phyloP scores from a whole-genome alignment of 2,113 vertebrate species.

The Helogale parvula region DNA sequence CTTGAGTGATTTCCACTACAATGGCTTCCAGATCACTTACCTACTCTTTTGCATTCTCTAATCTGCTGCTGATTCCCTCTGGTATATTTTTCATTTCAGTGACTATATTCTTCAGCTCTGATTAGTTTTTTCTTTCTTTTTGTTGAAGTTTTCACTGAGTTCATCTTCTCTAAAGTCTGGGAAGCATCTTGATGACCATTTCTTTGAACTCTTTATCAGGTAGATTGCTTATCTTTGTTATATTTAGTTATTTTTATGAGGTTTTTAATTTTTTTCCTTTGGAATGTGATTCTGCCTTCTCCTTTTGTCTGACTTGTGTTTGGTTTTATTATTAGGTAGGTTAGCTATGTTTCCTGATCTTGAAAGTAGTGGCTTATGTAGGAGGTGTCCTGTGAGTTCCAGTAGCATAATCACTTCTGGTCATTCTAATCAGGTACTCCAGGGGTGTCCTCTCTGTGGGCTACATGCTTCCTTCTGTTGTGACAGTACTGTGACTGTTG shows the following conservation, averaged over 20 bases:
- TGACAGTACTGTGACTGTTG: neutral
- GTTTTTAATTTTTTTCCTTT: neutral
- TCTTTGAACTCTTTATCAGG: neutral
- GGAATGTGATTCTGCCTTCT: neutral
- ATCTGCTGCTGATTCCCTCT: neutral
- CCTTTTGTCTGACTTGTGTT: neutral
- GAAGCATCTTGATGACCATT: neutral
- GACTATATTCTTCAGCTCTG: neutral
- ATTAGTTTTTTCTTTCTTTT: neutral
- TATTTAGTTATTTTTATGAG: neutral
- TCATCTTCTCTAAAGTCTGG: neutral
- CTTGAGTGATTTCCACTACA: neutral
- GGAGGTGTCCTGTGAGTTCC: neutral
- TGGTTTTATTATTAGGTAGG: neutral
- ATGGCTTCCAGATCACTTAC: neutral
- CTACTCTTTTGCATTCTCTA: neutral
- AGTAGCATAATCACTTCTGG: neutral
- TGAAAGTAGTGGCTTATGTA: neutral
- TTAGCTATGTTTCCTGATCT: neutral
- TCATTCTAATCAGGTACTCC: neutral
- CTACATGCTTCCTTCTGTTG: neutral
- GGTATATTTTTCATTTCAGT: neutral
- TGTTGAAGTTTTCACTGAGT: neutral
- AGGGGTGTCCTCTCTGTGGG: neutral
- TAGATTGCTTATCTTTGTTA: neutral